phyloP scores from a whole-genome alignment of 2,888 invertebrate species.

The Ochropleura plecta region DNA sequence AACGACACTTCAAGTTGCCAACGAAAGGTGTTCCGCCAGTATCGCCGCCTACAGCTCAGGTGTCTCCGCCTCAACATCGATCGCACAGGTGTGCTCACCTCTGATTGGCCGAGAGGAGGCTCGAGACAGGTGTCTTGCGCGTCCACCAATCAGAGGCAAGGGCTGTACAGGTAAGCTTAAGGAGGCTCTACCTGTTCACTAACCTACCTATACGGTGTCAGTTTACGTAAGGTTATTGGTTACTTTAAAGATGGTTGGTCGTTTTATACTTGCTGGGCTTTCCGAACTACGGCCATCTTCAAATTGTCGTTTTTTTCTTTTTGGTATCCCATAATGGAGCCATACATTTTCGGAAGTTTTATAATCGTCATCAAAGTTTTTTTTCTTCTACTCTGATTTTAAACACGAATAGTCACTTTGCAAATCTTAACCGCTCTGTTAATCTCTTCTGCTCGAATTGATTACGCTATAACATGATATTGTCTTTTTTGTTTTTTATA shows the following conservation, averaged over 20 bases:
- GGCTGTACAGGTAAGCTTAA: slow-evolving; percentile 57
- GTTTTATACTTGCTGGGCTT: neutral
- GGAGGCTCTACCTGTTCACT: slow-evolving; percentile 52
- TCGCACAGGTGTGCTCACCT: slow-evolving; percentile 77
- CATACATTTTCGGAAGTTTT: neutral
- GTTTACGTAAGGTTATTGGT: slow-evolving; percentile 24
- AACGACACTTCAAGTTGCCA: neutral
- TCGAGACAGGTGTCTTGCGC: slow-evolving; percentile 79
- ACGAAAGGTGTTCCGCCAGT: slow-evolving; percentile 32
- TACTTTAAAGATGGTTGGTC: neutral
- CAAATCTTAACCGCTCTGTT: neutral
- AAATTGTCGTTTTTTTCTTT: neutral
- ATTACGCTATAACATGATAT: neutral
- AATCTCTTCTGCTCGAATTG: neutral
- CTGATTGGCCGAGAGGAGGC: slow-evolving; percentile 75
- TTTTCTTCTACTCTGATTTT: neutral
- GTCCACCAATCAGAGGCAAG: slow-evolving; percentile 71
- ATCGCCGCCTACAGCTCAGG: slow-evolving; percentile 59
- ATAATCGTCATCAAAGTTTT: neutral
- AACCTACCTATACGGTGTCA: slow-evolving; percentile 25
- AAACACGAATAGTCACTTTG: neutral
- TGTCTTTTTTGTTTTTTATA: neutral
- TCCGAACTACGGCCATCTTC: too few relatives aligned
- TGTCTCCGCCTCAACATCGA: slow-evolving; percentile 78
- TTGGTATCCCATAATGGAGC: neutral